Evolutionary conservation across 23 tunicate species (phyloP), one percentile per base, ranked within the genome.

Genomic region (Pegea sp.): DNA sequence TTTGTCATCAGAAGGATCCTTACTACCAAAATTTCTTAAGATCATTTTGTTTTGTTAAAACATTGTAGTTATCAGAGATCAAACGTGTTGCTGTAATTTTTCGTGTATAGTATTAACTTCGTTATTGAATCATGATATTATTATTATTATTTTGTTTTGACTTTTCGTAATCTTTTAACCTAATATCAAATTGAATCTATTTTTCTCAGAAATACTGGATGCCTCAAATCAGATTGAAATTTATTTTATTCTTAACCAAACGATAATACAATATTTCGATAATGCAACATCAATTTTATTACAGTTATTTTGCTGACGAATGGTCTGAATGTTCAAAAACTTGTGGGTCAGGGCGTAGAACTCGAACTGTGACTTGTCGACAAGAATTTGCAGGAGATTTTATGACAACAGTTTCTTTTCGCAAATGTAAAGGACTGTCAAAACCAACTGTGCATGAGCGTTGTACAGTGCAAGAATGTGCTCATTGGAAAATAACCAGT

Each of bases 251-350:
- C n/a, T n/a, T n/a, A 42, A 42, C 48, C 0, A 42, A 42, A 0
- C 18, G 48, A 19, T 42, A 42, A 42, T 42, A 42, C 0, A n/a
- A 42, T 42, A 42, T 19, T 0, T 0, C 18, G 18, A 42, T n/a
- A 42, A 20, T 52, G 24, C 16, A 52, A 22, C 24, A 19, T 52
- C 26, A 19, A 22, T 52, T 56, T 19, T 48, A 31, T 38, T 57
- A 4, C 55, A 78, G 92, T 52, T 78, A 70, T 29, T 58, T 59
- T 19, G 52, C 48, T 44, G 68, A 59, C 5, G 31, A 24, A 3
- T 78, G 92, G 92, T 69, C 76, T 2, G 72, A 69, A 53, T 78
- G 92, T 59, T 59, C 77, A 3, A 50, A 65, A 33, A 48, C 76
- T 4, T 78, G 92, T 49, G 92, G 92, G 24, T 4, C 4, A 19